phyloP scores from a whole-genome alignment of 2,797 vertebrate species.

The Balearica regulorum region DNA sequence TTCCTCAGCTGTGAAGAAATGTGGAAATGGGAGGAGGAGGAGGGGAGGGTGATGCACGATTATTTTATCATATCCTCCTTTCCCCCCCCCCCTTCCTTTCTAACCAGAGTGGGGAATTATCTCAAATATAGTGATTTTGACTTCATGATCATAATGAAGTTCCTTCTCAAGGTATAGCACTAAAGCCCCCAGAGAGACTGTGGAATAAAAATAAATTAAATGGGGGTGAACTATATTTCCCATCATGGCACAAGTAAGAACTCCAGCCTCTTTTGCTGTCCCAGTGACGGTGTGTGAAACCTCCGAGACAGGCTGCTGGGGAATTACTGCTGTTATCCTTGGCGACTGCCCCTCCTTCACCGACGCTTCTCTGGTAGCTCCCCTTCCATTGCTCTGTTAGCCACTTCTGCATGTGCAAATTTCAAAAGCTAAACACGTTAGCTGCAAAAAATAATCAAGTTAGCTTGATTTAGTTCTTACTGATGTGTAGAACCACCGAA shows the following conservation, averaged over 20 bases:
- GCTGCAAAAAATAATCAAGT: background rate
- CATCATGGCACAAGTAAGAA: background rate
- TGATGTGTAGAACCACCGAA: background rate
- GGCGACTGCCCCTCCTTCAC: background rate
- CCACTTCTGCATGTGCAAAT: background rate
- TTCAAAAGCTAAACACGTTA: background rate
- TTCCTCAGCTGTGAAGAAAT: background rate
- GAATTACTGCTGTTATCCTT: background rate
- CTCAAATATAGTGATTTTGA: background rate
- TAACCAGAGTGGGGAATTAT: background rate
- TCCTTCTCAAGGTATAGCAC: background rate
- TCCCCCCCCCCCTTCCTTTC: background rate
- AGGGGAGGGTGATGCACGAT: too few relatives aligned
- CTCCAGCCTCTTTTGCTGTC: background rate
- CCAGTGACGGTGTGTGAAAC: rapidly evolving
- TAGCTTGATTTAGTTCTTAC: background rate
- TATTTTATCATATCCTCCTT: background rate
- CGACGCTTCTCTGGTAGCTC: background rate
- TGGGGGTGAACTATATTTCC: background rate
- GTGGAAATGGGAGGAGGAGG: rapidly evolving
- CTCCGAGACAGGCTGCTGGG: background rate
- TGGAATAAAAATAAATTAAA: background rate
- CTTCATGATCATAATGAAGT: background rate
- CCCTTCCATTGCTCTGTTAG: background rate
- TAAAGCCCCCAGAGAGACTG: background rate